Base-by-base conservation (phyloP, 2,113 vertebrate species). In the Pseudorasbora parva region DNA sequence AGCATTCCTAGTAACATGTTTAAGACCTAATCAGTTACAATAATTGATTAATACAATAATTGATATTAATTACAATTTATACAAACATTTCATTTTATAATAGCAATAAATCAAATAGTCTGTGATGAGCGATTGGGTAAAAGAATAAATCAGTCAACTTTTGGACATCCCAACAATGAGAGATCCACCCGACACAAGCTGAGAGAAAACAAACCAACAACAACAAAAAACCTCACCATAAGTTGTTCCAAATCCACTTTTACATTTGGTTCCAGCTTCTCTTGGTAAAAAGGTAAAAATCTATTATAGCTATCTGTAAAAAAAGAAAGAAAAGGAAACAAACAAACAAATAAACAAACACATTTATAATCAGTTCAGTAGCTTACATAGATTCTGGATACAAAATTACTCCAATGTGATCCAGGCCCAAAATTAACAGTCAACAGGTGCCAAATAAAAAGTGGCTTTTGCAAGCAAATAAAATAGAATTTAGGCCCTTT, bases 281-380 rank as follows among this genome's bases (percentile, higher is more conserved):
- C 1, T 64, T 17, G 15, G 89, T 98, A 99, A 90, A 96, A 95
- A 71, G 95, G 94, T 17, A 51, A 78, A 86, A 97, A 97, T 23
- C 0, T 59, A 43, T 89, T 15, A 86, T 93, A 93, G 86, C 95
- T 92, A 85, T 95, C 98, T 99, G 89, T 78, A 88, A 73, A 84
- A 0, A 76, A 82, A 0, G 73, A 82, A 76, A 47, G 1, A 84
- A 60, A 45, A 76, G 37, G 43, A 74, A 11, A 56, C 10, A 66
- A 25, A 7, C n/a, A n/a, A n/a, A n/a, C n/a, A n/a, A n/a, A n/a
- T n/a, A n/a, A 30, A 30, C 2, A 49, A 71, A 56, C 14, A 11
- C 10, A 49, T 8, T 41, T 4, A 60, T 3, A 2, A 21, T 60
- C 41, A 86, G 60, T 64, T 81, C 64, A 69, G 6, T 0, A 82